phyloP scores from a whole-genome alignment of 1,140 invertebrate species.

The Atta colombica region DNA sequence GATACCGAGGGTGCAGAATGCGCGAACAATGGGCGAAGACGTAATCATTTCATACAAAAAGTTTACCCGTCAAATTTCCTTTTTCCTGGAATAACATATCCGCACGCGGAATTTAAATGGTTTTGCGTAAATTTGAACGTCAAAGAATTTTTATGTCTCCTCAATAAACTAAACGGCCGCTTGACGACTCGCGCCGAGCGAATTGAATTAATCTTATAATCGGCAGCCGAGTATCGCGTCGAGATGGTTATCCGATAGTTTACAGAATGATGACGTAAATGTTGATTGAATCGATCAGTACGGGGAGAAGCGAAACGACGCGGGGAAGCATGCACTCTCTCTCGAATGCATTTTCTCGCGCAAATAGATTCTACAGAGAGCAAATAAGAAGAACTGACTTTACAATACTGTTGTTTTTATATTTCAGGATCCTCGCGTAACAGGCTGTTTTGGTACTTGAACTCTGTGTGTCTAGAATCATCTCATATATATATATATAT shows the following conservation, averaged over 20 bases:
- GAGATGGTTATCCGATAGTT: constrained; percentile 49
- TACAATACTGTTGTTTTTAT: constrained; percentile 20
- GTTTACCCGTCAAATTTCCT: background rate
- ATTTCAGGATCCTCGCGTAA: background rate
- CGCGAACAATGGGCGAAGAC: background rate
- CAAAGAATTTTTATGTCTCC: constrained; percentile 31
- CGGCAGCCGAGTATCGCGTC: constrained; percentile 38
- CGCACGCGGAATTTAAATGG: too few species aligned
- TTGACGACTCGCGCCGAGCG: constrained; percentile 1
- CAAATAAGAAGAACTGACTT: constrained; percentile 25
- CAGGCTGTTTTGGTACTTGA: constrained; percentile 37
- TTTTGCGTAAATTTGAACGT: background rate
- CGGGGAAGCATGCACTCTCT: background rate
- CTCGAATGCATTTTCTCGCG: constrained; percentile 29
- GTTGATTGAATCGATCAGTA: constrained; percentile 55
- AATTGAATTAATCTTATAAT: constrained; percentile 54
- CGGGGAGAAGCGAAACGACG: background rate
- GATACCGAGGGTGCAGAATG: constrained; percentile 1
- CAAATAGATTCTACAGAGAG: constrained; percentile 12
- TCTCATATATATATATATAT: too few species aligned
- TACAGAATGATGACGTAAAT: constrained; percentile 52
- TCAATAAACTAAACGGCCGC: background rate
- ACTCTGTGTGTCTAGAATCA: constrained; percentile 4
- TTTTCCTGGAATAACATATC: constrained; percentile 6
- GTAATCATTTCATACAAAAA: background rate